These are phyloP conservation scores for Drosophila fungiperda DNA, from an alignment of 2,888 invertebrate species.

Conservation along the genomic window DNA sequence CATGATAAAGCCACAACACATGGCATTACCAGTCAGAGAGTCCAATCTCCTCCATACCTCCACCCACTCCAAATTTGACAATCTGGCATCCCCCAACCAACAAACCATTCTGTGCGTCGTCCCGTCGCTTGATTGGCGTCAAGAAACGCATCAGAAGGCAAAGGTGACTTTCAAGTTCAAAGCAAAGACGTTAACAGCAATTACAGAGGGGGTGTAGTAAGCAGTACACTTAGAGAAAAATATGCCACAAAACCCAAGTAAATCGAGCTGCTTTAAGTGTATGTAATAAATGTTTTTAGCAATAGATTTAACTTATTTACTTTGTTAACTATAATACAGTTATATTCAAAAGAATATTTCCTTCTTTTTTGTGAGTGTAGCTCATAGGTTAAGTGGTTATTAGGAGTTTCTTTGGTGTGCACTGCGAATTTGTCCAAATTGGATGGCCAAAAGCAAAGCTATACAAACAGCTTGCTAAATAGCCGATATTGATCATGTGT, in stretches of 20 bases:
- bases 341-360: not conserved
- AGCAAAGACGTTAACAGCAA: slow-evolving; percentile 28
- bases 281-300: not conserved
- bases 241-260: not conserved
- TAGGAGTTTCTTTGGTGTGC: not conserved
- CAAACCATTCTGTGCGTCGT: slow-evolving; percentile 1
- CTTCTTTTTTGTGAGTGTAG: not conserved
- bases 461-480: slow-evolving; percentile 11
- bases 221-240: not conserved
- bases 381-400: not conserved
- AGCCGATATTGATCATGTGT: slow-evolving; percentile 28
- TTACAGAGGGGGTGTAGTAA: not conserved
- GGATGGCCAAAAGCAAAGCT: slow-evolving; percentile 4
- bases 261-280: not conserved
- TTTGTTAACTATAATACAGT: not conserved
- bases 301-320: not conserved
- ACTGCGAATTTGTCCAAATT: not conserved
- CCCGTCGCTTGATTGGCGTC: slow-evolving; percentile 72
- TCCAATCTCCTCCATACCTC: slow-evolving; percentile 1
- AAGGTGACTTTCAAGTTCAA: slow-evolving; percentile 76
- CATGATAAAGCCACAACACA: slow-evolving; percentile 59
- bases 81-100: slow-evolving; percentile 3
- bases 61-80: not conserved
- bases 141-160: slow-evolving; percentile 69
- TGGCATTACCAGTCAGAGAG: slow-evolving; percentile 32